Conservation (phyloP, 2,797 vertebrate genomes). For the Rhinatrema bivittatum region DNA sequence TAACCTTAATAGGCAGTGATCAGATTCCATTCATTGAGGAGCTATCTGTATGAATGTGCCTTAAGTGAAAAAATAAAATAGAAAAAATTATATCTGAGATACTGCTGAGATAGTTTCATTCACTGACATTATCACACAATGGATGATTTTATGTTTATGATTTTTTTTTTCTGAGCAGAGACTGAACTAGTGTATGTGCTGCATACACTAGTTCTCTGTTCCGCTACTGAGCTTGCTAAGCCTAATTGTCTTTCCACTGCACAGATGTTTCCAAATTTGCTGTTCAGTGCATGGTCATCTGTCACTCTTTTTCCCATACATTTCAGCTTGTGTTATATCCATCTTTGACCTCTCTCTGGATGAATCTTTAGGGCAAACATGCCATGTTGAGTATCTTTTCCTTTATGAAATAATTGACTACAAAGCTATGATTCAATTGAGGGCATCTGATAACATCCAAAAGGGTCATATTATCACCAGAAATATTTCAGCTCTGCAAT, state of each 20-base stretch:
- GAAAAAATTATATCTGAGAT: background rate
- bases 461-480: background rate
- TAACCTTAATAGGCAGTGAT: background rate
- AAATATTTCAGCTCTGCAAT: too few relatives aligned
- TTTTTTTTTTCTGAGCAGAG: constrained; percentile 20
- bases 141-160: constrained; percentile 28
- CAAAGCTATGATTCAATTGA: background rate
- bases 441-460: background rate
- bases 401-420: background rate
- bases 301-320: constrained; percentile 11
- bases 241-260: constrained; percentile 21
- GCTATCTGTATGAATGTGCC: too few relatives aligned
- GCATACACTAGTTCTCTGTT: constrained; percentile 19
- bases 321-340: constrained; percentile 22
- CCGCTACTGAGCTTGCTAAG: constrained; percentile 11
- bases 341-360: constrained; percentile 5
- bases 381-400: constrained; percentile 14
- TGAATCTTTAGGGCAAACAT: constrained; percentile 11
- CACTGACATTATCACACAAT: constrained; percentile 16
- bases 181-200: constrained; percentile 26
- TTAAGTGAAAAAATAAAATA: too few relatives aligned
- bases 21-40: background rate
- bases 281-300: constrained; percentile 17
- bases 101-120: constrained; percentile 6
- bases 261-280: constrained; percentile 28